Evolutionary conservation across 2,888 invertebrate species (phyloP), one percentile per base, ranked within the genome.

Genomic region (Ceriagrion tenellum): DNA sequence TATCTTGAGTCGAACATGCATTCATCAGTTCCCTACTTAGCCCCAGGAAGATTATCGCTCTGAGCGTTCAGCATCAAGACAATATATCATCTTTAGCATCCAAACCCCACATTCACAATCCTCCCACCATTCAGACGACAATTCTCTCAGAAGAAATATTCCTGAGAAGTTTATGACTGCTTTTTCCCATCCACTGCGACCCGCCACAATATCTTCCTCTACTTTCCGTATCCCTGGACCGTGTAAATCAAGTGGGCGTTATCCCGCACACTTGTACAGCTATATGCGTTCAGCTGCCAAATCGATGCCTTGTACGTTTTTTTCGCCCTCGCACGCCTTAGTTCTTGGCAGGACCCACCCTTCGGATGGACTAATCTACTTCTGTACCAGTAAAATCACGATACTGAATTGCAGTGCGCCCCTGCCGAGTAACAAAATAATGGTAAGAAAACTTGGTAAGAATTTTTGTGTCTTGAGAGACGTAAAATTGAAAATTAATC

Each of bases 251-350:
- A 93, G 55, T 8, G 69, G 69, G 47, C 47, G 69, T 10, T 69
- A 30, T 81, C 69, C 47, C n/a, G 26, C 47, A 26, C 89, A 89
- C 69, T 93, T 69, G 81, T 35, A 26, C 69, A 69, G 69, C 69
- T 35, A 26, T 26, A 93, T 47, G 93, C 93, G 93, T 93, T 23
- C 35, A 91, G 93, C 63, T 93, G 93, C 93, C 93, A 93, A 93
- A 93, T 93, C 59, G 93, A 69, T 93, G 93, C 26, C 20, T 40
- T 55, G 55, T 26, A 18, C 16, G 16, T 47, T 89, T 93, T 59
- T 93, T 74, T 74, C 26, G 40, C 30, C 23, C 16, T 20, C 69
- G 16, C 47, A 26, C 69, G 63, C 93, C 47, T 47, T 74, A 47
- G 69, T 35, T 81, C 35, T 81, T 81, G 81, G 81, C 81, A 81